A percentile compares a stretch with the other conserved stretches of the same genome.
These are phyloP conservation scores for Chloebia gouldiae DNA, from an alignment of 2,113 vertebrate genomes.

Conservation along the genomic window DNA sequence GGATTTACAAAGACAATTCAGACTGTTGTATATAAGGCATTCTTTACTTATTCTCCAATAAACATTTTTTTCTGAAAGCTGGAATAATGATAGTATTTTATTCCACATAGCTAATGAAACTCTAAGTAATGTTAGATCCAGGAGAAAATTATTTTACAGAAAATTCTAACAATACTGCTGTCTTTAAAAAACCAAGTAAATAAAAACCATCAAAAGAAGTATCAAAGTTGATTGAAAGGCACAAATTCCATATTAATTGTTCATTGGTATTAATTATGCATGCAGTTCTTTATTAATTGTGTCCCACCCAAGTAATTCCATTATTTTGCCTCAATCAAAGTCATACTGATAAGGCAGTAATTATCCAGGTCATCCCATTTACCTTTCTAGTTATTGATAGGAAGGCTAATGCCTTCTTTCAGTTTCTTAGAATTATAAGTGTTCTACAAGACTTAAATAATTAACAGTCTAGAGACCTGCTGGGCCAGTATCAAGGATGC, in stretches of 20 bases:
- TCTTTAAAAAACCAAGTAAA: background rate
- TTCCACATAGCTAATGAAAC: background rate
- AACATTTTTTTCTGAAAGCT: background rate
- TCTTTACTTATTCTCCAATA: background rate
- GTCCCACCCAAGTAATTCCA: background rate
- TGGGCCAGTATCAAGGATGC: background rate
- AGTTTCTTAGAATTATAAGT: background rate
- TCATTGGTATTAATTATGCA: background rate
- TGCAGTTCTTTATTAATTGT: background rate
- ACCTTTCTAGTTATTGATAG: background rate
- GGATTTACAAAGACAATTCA: background rate
- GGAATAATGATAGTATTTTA: background rate
- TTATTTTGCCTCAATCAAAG: background rate
- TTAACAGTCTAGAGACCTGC: background rate
- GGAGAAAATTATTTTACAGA: background rate
- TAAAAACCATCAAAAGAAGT: background rate
- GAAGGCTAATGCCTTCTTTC: background rate
- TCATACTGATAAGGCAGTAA: background rate
- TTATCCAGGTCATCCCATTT: background rate
- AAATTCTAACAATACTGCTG: background rate
- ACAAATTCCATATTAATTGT: background rate
- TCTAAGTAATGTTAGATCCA: background rate
- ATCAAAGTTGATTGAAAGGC: background rate
- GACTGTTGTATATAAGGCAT: background rate
- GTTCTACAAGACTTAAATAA: background rate